A percentile compares a stretch with the other conserved stretches of the same genome.
Evolutionary conservation across 2,797 vertebrate species (phyloP).

Genomic region (Borostomias antarcticus): DNA sequence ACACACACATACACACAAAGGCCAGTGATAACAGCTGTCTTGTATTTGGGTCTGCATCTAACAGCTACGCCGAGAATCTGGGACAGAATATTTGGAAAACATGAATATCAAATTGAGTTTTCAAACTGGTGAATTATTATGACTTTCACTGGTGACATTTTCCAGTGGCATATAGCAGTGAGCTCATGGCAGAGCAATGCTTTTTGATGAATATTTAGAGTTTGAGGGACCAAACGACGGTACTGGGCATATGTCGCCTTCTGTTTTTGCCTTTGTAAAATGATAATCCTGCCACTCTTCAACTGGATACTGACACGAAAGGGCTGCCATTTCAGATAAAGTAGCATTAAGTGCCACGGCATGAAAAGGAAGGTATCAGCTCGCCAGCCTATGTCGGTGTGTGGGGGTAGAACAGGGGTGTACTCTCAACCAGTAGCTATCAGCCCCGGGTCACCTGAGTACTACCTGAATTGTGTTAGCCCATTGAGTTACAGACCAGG

Average conservation of each 20-base stretch:
- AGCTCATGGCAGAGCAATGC: conserved; percentile 91
- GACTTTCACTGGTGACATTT: conserved; percentile 98
- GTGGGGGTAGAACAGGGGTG: conserved; percentile 23
- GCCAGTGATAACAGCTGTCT: conserved; percentile 81
- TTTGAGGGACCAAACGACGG: conserved; percentile 87
- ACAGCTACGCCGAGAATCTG: conserved; percentile 81
- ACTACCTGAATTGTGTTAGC: not conserved
- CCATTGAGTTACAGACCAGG: too few relatives aligned
- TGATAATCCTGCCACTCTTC: conserved; percentile 86
- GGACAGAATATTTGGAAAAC: conserved; percentile 88
- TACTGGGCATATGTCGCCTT: conserved; percentile 87
- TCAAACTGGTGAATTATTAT: conserved; percentile 95
- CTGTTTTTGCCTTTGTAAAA: conserved; percentile 94
- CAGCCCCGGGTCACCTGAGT: not conserved
- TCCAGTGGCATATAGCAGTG: conserved; percentile 90
- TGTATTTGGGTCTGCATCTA: conserved; percentile 83
- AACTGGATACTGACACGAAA: conserved; percentile 63
- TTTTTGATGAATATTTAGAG: conserved; percentile 97
- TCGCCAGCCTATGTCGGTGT: conserved; percentile 34
- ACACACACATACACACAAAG: conserved; percentile 28
- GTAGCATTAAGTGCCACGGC: conserved; percentile 63
- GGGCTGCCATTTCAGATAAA: conserved; percentile 68
- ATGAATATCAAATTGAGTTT: conserved; percentile 92
- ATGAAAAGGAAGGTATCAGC: conserved; percentile 36
- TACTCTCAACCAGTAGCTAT: not conserved